phyloP scores from a whole-genome alignment of 2,888 invertebrate genomes.

The Hypsopygia costalis region DNA sequence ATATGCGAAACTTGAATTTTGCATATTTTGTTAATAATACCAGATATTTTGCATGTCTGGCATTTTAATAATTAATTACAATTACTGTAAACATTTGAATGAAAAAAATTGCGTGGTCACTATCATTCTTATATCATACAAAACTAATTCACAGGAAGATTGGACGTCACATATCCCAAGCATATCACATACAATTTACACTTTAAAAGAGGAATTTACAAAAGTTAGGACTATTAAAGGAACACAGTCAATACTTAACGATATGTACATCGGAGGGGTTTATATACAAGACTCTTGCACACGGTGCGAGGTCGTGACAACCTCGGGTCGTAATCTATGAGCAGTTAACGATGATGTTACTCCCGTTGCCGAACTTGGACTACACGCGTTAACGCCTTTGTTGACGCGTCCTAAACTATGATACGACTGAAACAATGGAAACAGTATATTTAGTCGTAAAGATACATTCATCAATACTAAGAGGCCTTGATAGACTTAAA shows the following conservation, averaged over 20 bases:
- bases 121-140: too few species aligned
- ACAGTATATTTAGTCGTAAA: background rate
- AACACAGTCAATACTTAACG: conserved; percentile 46
- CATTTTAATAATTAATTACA: too few species aligned
- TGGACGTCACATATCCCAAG: conserved; percentile 4
- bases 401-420: conserved; percentile 87
- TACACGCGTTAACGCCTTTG: conserved; percentile 83
- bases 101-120: too few species aligned
- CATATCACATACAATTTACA: conserved; percentile 12
- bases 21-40: too few species aligned
- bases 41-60: too few species aligned
- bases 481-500: too few species aligned
- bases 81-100: too few species aligned
- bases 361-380: conserved; percentile 68
- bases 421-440: conserved; percentile 84
- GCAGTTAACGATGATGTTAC: conserved; percentile 90
- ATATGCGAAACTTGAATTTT: too few species aligned
- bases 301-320: conserved; percentile 92
- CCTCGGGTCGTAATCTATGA: conserved; percentile 90
- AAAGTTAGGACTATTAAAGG: conserved; percentile 36
- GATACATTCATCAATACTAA: too few species aligned
- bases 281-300: conserved; percentile 96
- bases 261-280: conserved; percentile 61
- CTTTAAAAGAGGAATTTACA: conserved; percentile 26
- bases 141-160: background rate